Conservation (phyloP, 1,140 invertebrate species). For the Steinernema feltiae region DNA sequence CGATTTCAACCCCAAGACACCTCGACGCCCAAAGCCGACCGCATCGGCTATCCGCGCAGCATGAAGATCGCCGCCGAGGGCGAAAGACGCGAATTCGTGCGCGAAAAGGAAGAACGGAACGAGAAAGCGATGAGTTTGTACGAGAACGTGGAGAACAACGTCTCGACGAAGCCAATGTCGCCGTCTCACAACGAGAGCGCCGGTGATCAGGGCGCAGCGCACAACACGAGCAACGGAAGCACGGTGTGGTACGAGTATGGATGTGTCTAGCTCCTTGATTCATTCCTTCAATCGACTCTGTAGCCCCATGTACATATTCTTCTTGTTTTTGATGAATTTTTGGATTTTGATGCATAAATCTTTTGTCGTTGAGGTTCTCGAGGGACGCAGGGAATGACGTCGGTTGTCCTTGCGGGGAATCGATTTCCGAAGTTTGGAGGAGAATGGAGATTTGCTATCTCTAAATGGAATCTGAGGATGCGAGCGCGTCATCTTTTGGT, state of each 20-base stretch:
- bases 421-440: no score
- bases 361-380: no score
- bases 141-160: conserved; percentile 32
- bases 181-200: neutral
- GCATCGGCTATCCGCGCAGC: conserved; percentile 10
- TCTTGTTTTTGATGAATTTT: neutral
- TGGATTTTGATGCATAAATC: neutral
- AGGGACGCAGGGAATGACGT: no score
- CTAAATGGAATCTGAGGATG: no score
- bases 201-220: no score
- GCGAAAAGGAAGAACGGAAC: conserved; percentile 30
- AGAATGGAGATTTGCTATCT: no score
- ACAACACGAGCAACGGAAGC: neutral
- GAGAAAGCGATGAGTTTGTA: conserved; percentile 33
- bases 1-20: conserved; percentile 23
- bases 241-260: conserved; percentile 38
- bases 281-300: neutral
- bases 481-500: no score
- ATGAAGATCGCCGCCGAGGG: conserved; percentile 27
- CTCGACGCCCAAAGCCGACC: conserved; percentile 26
- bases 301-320: neutral
- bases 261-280: conserved; percentile 27
- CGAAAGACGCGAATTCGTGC: conserved; percentile 22
- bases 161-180: conserved; percentile 16
- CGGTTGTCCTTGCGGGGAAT: no score